Percentiles rank a stretch among this genome's conserved stretches.
These are phyloP conservation scores for Penaeus japonicus DNA, from an alignment of 1,140 invertebrate species.

Conservation along the genomic window DNA sequence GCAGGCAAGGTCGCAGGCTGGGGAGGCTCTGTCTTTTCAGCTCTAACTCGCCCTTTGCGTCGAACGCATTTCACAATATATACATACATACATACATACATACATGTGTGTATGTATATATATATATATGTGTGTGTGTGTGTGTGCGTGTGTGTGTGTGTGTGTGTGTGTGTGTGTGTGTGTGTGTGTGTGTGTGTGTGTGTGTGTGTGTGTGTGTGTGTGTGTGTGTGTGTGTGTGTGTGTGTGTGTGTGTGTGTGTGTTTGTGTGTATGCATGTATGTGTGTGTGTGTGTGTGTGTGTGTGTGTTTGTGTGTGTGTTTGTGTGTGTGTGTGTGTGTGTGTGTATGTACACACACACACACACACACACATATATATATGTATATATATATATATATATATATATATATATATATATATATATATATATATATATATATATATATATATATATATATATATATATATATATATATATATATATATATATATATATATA, in stretches of 20 bases:
- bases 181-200: neutral
- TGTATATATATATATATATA: conserved; percentile 28
- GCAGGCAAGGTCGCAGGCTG: too few species aligned
- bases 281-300: conserved; percentile 10
- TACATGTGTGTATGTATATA: conserved; percentile 13
- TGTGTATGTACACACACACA: neutral
- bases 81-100: conserved; percentile 4
- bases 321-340: conserved; percentile 14
- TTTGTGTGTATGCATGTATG: conserved; percentile 6
- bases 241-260: neutral
- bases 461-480: neutral
- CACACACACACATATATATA: conserved; percentile 16
- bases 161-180: neutral
- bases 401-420: neutral
- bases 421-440: neutral
- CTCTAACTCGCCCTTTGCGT: too few species aligned
- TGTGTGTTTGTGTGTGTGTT: conserved; percentile 14
- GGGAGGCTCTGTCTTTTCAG: too few species aligned
- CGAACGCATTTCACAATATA: neutral
- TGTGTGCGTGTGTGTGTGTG: neutral
- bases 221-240: neutral
- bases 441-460: neutral
- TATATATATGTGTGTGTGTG: neutral
- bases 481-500: neutral
- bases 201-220: neutral